Base-by-base conservation (phyloP, 2,888 invertebrate species). In the Parnassius mnemosyne region DNA sequence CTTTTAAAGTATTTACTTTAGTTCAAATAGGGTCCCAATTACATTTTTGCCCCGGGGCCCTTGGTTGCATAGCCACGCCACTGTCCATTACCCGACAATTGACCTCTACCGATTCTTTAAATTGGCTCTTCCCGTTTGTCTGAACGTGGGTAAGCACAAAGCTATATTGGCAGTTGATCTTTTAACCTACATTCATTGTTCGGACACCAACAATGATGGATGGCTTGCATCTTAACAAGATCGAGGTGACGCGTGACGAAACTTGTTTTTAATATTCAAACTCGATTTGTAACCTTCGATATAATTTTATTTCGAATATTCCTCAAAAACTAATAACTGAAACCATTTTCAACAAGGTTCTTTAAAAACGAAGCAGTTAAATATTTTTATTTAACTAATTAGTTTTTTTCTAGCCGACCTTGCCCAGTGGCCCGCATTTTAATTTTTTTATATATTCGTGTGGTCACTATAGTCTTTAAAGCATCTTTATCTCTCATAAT, bases 161-260 rank as follows among this genome's bases (percentile, higher is more conserved):
- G 64, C 57, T 61, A 67, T 73, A 82, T 81, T 82, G 81, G 73
- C 69, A 77, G 78, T 81, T 83, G 83, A 81, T 85, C 83, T 81
- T 84, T 79, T 83, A 80, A 82, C 84, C 83, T 70, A 81, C 72
- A 78, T 81, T 67, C 66, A 65, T 61, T 63, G 63, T 64, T 61
- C 58, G 61, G 61, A 65, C 58, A 49, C 49, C 49, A 66, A 68
- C 61, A 65, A 62, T 65, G 66, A 66, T 64, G 56, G 65, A 59
- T 66, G 63, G 60, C 63, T 65, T 41, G 47, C 53, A 46, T n/a
- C n/a, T 46, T 46, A 49, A 49, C 10, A 49, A 49, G 49, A 13
- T 49, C 13, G 49, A 49, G 42, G 53, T 46, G 61, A 16, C 53
- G 51, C 44, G 41, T 63, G 51, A 53, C 44, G 57, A 61, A 61